Base-by-base conservation (phyloP, 2,888 invertebrate genomes). In the Macaria liturata region DNA sequence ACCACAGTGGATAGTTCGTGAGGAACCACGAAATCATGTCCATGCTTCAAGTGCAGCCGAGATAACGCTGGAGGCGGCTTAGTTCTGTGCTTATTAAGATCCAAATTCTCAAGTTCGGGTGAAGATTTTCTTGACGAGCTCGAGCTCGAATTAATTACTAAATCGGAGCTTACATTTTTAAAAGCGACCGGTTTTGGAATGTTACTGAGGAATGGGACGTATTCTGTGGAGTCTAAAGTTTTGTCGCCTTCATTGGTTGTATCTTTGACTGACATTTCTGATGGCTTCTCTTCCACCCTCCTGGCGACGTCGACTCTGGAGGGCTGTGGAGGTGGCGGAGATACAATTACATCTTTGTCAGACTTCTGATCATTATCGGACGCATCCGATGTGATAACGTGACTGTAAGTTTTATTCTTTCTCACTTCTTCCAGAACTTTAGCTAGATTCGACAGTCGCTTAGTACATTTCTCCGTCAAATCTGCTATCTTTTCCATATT, bases 1-100 rank as follows among this genome's bases (percentile, higher is more conserved):
- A 94, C 81, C 46, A 95, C 95, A 2, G 95, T 95, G 5, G 95
- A 95, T 46, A 95, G 80, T 76, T 95, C 95, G 70, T 95, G 95
- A 0, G 92, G 91, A 51, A 83, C 66, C n/a, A 86, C 61, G 56
- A 70, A 65, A 43, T 86, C 88, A 61, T 83, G 77, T 2, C 71
- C 76, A 60, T 80, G 72, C 75, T 86, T 91, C 49, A 89, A 76
- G 72, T 81, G 75, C 46, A 85, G 73, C 32, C 91, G 81, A 30
- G 84, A 80, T 34, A 91, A 69, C 3, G 89, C 89, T n/a, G 91
- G 83, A n/a, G 91, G 91, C 20, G 91, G 91, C 62, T 78, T 86
- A 2, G 69, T 70, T 68, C 81, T 84, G 53, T 31, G 63, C 71
- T 82, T 88, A 7, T 61, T 52, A 34, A 64, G 32, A 46, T 72